phyloP scores from a whole-genome alignment of 2,113 vertebrate genomes.

The Vicugna pacos region DNA sequence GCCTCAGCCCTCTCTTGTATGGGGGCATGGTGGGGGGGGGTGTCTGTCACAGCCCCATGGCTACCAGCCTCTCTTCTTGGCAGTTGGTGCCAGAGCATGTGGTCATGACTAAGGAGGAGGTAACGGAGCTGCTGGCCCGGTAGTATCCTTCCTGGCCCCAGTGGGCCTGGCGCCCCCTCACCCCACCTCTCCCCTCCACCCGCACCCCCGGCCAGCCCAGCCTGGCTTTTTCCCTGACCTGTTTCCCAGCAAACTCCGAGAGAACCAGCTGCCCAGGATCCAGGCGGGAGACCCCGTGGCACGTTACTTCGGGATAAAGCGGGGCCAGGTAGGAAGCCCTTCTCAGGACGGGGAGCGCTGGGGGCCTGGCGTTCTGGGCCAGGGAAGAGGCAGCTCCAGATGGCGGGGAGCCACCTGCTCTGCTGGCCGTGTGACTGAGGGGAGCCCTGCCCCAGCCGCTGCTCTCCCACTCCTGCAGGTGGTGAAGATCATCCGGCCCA shows the following conservation, averaged over 20 bases:
- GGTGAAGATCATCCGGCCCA: conserved; percentile 98
- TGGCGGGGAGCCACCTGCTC: background rate
- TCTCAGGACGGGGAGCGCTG: fast-evolving
- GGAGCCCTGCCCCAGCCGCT: background rate
- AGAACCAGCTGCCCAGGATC: conserved; percentile 97
- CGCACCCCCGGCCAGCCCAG: fast-evolving
- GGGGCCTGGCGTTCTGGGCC: background rate
- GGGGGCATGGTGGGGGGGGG: no score
- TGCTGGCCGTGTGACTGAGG: no score
- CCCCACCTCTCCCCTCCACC: background rate
- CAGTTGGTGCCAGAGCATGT: conserved; percentile 98
- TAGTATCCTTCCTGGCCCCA: conserved; percentile 94
- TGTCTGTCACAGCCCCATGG: background rate
- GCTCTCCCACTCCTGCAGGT: conserved; percentile 86
- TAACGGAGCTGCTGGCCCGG: conserved; percentile 94
- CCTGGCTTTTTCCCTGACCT: conserved; percentile 78
- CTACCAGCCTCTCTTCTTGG: background rate
- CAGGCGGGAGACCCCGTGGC: conserved; percentile 98
- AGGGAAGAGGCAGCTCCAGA: background rate
- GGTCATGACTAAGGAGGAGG: conserved; percentile 99
- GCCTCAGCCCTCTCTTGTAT: no score
- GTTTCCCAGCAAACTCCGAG: conserved; percentile 93
- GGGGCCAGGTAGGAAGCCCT: conserved; percentile 93
- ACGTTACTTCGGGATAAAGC: conserved; percentile 97
- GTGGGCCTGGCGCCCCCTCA: fast-evolving